Evolutionary conservation across 92 coral and sea anemone genomes (phyloP).

Genomic region (Paragorgia papillata): DNA sequence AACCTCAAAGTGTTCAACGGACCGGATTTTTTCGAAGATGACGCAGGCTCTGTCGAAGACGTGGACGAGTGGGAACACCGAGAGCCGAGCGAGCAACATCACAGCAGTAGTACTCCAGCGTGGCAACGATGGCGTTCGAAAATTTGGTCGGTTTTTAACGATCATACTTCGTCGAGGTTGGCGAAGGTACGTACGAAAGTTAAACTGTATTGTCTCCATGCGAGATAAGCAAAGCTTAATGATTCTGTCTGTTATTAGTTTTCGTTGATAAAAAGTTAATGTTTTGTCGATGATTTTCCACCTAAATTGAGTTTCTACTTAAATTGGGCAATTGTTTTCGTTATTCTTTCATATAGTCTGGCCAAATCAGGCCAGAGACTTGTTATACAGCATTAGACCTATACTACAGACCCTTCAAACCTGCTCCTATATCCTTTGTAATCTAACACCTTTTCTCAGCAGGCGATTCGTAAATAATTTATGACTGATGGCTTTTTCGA

Average conservation of each 20-base stretch:
- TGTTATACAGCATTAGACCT: background rate
- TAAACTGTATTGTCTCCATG: background rate
- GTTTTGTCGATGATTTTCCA: background rate
- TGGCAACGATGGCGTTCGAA: slow-evolving; percentile 88
- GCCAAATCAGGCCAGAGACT: too few relatives aligned
- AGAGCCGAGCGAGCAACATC: slow-evolving; percentile 45
- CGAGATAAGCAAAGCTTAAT: background rate
- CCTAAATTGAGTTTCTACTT: background rate
- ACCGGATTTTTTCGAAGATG: slow-evolving; percentile 72
- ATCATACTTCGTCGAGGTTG: slow-evolving; percentile 77
- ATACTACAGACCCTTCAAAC: background rate
- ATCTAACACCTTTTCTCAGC: slow-evolving; percentile 7
- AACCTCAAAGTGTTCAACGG: slow-evolving; percentile 86
- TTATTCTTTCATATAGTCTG: too few relatives aligned
- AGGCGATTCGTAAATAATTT: slow-evolving; percentile 20
- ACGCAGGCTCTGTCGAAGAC: slow-evolving; percentile 49
- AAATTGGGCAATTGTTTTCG: too few relatives aligned
- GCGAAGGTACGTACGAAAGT: slow-evolving; percentile 75
- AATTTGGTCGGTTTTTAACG: slow-evolving; percentile 87
- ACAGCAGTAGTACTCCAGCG: slow-evolving; percentile 39
- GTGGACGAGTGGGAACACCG: slow-evolving; percentile 51
- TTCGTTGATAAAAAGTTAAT: background rate
- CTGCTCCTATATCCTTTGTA: slow-evolving; percentile 1
- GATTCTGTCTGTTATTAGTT: background rate
- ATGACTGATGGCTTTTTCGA: slow-evolving; percentile 30